Percentiles rank a stretch among this genome's conserved stretches.
phyloP scores from a whole-genome alignment of 2,888 invertebrate genomes.

The Cephus nigrinus region DNA sequence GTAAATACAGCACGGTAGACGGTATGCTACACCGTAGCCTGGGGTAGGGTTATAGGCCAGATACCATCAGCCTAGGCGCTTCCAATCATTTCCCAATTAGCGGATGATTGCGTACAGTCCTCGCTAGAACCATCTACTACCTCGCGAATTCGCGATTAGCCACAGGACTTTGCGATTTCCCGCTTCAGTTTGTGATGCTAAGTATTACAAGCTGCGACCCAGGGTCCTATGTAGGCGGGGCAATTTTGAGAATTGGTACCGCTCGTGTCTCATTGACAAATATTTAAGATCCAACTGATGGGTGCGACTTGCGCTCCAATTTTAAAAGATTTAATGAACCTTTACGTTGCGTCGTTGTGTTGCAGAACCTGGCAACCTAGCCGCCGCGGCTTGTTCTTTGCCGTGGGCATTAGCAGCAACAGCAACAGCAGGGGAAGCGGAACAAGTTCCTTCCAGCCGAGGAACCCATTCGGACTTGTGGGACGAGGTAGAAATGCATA shows the following conservation, averaged over 20 bases:
- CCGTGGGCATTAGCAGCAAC: constrained; percentile 11
- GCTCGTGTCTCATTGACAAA: neutral
- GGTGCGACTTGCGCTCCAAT: neutral
- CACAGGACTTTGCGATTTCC: neutral
- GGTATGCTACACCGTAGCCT: neutral
- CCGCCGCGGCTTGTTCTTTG: constrained; percentile 48
- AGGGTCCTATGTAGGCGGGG: too few relatives aligned
- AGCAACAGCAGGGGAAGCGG: neutral
- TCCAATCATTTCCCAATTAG: constrained; percentile 63
- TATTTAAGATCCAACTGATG: neutral
- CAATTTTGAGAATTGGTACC: too few relatives aligned
- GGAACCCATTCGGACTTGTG: too few relatives aligned
- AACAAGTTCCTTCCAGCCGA: too few relatives aligned
- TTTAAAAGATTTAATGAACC: constrained; percentile 37
- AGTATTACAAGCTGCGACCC: too few relatives aligned
- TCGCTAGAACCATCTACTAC: constrained; percentile 23
- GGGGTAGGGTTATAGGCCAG: constrained; percentile 35
- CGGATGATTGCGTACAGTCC: constrained; percentile 57
- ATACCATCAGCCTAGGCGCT: constrained; percentile 43
- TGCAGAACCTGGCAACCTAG: constrained; percentile 64
- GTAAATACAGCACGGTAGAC: too few relatives aligned
- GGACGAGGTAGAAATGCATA: too few relatives aligned
- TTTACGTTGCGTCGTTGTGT: constrained; percentile 37
- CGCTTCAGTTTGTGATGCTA: neutral
- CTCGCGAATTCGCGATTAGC: neutral